phyloP scores from a whole-genome alignment of 2,797 vertebrate genomes.

The Craterocephalus amniculus region DNA sequence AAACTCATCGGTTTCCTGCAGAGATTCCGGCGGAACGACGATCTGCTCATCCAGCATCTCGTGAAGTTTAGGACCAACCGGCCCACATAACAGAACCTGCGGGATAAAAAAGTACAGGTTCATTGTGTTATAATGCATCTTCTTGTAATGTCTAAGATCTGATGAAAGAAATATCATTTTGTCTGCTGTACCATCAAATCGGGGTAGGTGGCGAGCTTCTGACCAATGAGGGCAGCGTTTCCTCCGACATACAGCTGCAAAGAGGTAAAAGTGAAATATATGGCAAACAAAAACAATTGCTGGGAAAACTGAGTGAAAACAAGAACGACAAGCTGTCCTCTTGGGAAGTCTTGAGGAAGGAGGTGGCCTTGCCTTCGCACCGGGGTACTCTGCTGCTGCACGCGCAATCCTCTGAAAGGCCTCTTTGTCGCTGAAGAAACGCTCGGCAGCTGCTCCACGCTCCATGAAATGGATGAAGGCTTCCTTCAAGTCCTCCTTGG shows the following conservation, averaged over 20 bases:
- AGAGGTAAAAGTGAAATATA: conserved; percentile 22
- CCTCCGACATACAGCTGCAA: conserved; percentile 95
- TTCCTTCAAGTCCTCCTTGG: conserved; percentile 88
- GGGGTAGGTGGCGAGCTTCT: conserved; percentile 91
- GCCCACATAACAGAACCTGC: conserved; percentile 94
- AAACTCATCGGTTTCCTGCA: conserved; percentile 93
- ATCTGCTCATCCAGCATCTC: conserved; percentile 94
- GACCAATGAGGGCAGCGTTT: conserved; percentile 97
- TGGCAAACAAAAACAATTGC: background rate
- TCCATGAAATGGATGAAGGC: conserved; percentile 92
- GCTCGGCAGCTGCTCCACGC: conserved; percentile 92
- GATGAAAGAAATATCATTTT: background rate
- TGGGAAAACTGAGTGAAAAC: background rate
- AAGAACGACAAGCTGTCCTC: background rate
- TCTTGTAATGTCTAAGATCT: conserved; percentile 1
- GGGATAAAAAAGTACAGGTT: conserved; percentile 4
- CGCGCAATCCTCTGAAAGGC: conserved; percentile 87
- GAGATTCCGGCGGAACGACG: conserved; percentile 92
- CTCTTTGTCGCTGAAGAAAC: conserved; percentile 90
- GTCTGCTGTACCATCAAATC: conserved; percentile 85
- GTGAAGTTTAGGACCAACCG: conserved; percentile 95
- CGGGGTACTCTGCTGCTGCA: conserved; percentile 87
- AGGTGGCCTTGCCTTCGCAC: conserved; percentile 86
- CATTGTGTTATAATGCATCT: background rate
- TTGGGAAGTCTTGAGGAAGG: background rate